Conservation (phyloP, 2,888 invertebrate species). For the Linnaemya vulpina region DNA sequence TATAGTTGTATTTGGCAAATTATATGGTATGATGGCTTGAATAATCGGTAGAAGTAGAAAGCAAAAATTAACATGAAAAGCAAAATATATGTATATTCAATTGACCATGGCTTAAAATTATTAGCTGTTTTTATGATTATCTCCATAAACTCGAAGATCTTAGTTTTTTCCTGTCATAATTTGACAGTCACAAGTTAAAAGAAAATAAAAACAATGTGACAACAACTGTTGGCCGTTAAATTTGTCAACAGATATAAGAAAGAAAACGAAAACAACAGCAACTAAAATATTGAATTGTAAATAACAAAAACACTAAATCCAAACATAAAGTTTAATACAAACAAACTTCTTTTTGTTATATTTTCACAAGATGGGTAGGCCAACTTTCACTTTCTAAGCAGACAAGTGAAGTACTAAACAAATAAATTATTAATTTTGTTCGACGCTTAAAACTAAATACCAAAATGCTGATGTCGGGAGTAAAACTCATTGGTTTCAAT, state of each 20-base stretch:
- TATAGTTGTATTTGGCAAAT: constrained; percentile 43
- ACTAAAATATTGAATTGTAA: constrained; percentile 34
- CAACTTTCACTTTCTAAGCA: constrained; percentile 59
- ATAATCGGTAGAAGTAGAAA: constrained; percentile 39
- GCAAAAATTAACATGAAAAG: constrained; percentile 45
- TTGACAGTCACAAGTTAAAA: constrained; percentile 22
- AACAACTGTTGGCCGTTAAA: constrained; percentile 14
- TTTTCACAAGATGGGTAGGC: not conserved
- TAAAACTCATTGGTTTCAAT: too few relatives aligned
- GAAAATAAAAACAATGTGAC: constrained; percentile 37
- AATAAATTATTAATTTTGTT: constrained; percentile 18
- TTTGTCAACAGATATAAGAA: constrained; percentile 48
- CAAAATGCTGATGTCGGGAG: too few relatives aligned
- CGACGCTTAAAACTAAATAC: constrained; percentile 4
- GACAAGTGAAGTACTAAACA: constrained; percentile 36
- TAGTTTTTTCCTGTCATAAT: constrained; percentile 34
- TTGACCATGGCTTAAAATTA: constrained; percentile 54
- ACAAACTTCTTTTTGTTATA: not conserved
- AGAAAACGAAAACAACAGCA: constrained; percentile 16
- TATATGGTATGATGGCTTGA: constrained; percentile 25
- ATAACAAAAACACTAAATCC: constrained; percentile 37
- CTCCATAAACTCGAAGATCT: constrained; percentile 42
- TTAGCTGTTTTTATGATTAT: constrained; percentile 30
- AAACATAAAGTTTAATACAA: constrained; percentile 32
- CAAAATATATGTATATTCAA: constrained; percentile 56